phyloP scores from a whole-genome alignment of 30 jellyfish, hydroid and myxozoan genomes.

The Nemopilema nomurai region DNA sequence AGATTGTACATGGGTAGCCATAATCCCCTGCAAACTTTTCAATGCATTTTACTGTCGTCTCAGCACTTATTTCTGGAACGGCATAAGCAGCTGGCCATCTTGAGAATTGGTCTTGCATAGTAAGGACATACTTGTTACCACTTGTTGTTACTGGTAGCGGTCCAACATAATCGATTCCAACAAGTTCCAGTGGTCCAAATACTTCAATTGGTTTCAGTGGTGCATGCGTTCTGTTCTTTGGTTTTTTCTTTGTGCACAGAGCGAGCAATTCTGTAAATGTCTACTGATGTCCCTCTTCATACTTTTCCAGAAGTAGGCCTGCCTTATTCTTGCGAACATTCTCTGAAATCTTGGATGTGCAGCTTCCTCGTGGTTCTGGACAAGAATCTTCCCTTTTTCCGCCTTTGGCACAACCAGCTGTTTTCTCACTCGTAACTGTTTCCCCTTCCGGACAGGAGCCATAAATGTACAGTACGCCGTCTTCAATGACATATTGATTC shows the following conservation, averaged over 20 bases:
- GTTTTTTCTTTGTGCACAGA: slow-evolving; percentile 26
- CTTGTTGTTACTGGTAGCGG: slow-evolving; percentile 43
- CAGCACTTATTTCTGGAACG: slow-evolving; percentile 17
- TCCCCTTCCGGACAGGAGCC: slow-evolving; percentile 14
- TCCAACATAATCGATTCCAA: slow-evolving; percentile 49
- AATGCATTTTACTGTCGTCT: slow-evolving; percentile 2
- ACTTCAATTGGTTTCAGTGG: slow-evolving; percentile 39
- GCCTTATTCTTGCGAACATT: slow-evolving; percentile 23
- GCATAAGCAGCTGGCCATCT: slow-evolving; percentile 68
- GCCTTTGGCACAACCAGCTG: slow-evolving; percentile 49
- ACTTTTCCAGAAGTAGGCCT: slow-evolving; percentile 27
- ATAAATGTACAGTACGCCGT: slow-evolving; percentile 29
- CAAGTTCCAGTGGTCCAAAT: slow-evolving; percentile 30
- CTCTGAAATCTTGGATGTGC: slow-evolving; percentile 17
- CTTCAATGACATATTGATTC: slow-evolving; percentile 8
- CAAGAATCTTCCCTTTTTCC: slow-evolving; percentile 25
- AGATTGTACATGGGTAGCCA: slow-evolving; percentile 35
- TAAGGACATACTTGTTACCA: slow-evolving; percentile 51
- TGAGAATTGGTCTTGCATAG: slow-evolving; percentile 42
- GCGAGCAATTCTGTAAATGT: slow-evolving; percentile 16
- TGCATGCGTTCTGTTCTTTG: slow-evolving; percentile 1
- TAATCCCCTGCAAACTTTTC: slow-evolving; percentile 26
- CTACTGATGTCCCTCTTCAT: slow-evolving; percentile 40
- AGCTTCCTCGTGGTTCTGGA: slow-evolving; percentile 25
- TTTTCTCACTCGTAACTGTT: background rate